A percentile compares a stretch with the other conserved stretches of the same genome.
Evolutionary conservation across 2,113 vertebrate species (phyloP).

Genomic region (Microcebus ravelobensis): DNA sequence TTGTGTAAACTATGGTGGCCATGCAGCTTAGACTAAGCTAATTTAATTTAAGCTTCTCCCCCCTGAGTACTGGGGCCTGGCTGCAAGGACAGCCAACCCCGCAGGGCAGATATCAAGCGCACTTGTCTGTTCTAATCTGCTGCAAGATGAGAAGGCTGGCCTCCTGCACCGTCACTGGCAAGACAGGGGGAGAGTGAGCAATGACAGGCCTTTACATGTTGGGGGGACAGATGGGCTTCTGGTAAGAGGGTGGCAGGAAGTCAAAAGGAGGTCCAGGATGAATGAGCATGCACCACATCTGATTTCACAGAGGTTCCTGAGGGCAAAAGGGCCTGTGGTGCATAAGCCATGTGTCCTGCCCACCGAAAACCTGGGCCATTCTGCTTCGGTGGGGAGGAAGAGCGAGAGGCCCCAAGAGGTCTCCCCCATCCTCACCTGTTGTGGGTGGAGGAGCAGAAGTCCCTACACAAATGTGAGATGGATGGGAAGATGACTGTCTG

Average conservation of each 20-base stretch:
- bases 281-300: not conserved
- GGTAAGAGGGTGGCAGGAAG: not conserved
- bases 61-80: not conserved
- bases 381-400: not conserved
- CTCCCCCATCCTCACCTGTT: not conserved
- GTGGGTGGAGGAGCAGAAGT: not conserved
- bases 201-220: not conserved
- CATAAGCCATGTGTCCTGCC: accelerated
- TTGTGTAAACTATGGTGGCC: not conserved
- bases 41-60: not conserved
- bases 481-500: not conserved
- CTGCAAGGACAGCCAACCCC: not conserved
- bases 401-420: not conserved
- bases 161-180: not conserved
- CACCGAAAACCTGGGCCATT: not conserved
- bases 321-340: not conserved
- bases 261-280: not conserved
- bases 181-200: not conserved
- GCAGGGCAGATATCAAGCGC: not conserved
- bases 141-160: not conserved
- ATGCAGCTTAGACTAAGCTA: not conserved
- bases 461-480: not conserved
- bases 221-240: not conserved
- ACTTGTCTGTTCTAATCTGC: not conserved
- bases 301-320: not conserved